Percentiles rank a stretch among this genome's conserved stretches.
Conservation (phyloP, 1,140 invertebrate genomes). For the Calliopsis andreniformis region DNA sequence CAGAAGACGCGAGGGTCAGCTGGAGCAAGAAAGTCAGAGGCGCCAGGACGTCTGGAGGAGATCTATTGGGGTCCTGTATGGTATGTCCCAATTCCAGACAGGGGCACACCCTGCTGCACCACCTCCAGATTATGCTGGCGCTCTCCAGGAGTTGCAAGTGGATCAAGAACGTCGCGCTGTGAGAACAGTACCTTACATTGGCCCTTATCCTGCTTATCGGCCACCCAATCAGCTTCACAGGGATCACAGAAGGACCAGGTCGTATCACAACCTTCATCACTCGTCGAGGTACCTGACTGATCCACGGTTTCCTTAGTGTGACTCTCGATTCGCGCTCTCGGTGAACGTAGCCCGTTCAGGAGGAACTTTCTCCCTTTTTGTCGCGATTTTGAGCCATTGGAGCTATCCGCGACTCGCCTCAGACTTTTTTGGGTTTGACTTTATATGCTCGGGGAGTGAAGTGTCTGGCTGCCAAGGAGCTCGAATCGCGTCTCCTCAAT, state of each 20-base stretch:
- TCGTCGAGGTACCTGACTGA: constrained; percentile 72
- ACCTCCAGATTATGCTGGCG: constrained; percentile 74
- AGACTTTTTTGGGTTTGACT: background rate
- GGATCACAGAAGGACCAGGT: constrained; percentile 72
- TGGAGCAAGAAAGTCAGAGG: constrained; percentile 83
- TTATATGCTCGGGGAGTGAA: too few species aligned
- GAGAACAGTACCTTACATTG: constrained; percentile 44
- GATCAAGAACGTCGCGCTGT: constrained; percentile 16
- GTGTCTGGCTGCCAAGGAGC: too few species aligned
- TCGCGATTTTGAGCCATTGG: background rate
- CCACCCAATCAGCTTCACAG: constrained; percentile 45
- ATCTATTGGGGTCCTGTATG: constrained; percentile 82
- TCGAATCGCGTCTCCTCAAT: background rate
- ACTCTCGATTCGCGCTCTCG: background rate
- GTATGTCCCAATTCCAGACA: constrained; percentile 83
- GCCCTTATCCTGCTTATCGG: constrained; percentile 21
- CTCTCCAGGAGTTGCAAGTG: constrained; percentile 4
- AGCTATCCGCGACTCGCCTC: background rate
- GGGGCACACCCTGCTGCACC: constrained; percentile 38
- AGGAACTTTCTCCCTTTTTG: background rate
- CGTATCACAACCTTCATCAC: constrained; percentile 73
- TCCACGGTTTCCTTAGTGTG: constrained; percentile 66
- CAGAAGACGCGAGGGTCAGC: constrained; percentile 88
- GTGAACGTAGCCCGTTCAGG: background rate
- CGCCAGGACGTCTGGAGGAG: constrained; percentile 87